Base-by-base conservation (phyloP, 2,797 vertebrate species). In the Argya squamiceps region DNA sequence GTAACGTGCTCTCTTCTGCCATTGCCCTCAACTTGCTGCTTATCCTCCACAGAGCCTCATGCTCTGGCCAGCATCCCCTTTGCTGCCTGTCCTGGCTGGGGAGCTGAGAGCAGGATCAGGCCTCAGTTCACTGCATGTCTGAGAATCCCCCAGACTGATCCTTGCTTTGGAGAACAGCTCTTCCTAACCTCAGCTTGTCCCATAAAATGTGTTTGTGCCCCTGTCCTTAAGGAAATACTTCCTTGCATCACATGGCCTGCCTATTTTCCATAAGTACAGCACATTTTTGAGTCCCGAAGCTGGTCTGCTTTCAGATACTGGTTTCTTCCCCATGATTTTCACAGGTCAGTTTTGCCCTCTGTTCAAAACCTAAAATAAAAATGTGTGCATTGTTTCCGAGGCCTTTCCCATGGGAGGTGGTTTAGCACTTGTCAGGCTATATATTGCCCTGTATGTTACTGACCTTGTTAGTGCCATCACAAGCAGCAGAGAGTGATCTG, bases 331-430 rank as follows among this genome's bases (percentile, higher is more conserved):
- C 17, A 7, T 70, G 74, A 94, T 43, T 88, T 95, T 90, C 63
- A 50, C 47, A 74, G 82, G 59, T 90, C 83, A 46, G 18, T 88
- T 94, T 69, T 73, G 22, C 55, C 41, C 80, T 79, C 22, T 63
- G 52, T 76, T 89, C 70, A 41, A 79, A 94, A 89, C 23, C 60
- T 37, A 44, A 92, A 94, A 82, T 77, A 93, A 93, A 94, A 91
- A 49, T 9, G 11, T 7, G 3, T 47, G 37, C 27, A 20, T 94
- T 92, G 44, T 88, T 93, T 67, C 53, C 70, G 83, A 69, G 67
- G 21, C 10, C 44, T 70, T 88, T 80, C 21, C 78, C 27, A 2
- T 49, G 39, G 39, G 53, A 76, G 30, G 59, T 76, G 77, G 52
- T 60, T 95, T 82, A 92, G 34, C 83, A 52, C 81, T 87, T 95